phyloP scores from a whole-genome alignment of 1,140 invertebrate species.

The Oppia nitens region DNA sequence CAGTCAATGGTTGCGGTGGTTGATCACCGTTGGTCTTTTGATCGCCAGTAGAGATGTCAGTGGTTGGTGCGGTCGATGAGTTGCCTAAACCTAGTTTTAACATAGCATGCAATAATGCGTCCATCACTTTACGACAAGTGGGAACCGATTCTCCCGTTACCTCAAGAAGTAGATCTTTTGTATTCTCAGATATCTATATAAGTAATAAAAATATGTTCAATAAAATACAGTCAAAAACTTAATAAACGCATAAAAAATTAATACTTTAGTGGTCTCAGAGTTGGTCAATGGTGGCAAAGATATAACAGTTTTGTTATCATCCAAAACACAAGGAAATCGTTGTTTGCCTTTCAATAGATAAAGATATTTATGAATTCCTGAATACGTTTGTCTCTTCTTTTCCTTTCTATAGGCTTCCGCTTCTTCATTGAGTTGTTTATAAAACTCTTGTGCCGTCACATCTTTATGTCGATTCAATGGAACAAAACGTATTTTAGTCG shows the following conservation, averaged over 20 bases:
- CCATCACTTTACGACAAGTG: slow-evolving; percentile 48
- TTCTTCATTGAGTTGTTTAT: slow-evolving; percentile 47
- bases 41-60: slow-evolving; percentile 29
- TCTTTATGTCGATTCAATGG: slow-evolving; percentile 43
- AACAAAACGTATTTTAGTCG: slow-evolving; percentile 32
- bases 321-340: slow-evolving; percentile 44
- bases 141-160: slow-evolving; percentile 51
- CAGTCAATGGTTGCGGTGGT: not conserved
- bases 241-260: slow-evolving; percentile 6
- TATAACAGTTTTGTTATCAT: slow-evolving; percentile 45
- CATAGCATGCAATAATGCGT: slow-evolving; percentile 44
- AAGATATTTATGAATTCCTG: slow-evolving; percentile 62
- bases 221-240: slow-evolving; percentile 6
- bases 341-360: slow-evolving; percentile 54
- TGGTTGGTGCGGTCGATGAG: not conserved
- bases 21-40: slow-evolving; percentile 20
- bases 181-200: slow-evolving; percentile 33
- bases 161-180: slow-evolving; percentile 51
- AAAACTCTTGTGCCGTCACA: slow-evolving; percentile 44
- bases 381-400: slow-evolving; percentile 56
- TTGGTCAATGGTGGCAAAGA: slow-evolving; percentile 71
- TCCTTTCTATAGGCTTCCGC: slow-evolving; percentile 47
- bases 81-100: slow-evolving; percentile 34
- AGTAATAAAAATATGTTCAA: slow-evolving; percentile 11
- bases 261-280: slow-evolving; percentile 50